Evolutionary conservation across 2,888 invertebrate genomes (phyloP).

Genomic region (Hemaris fuciformis): DNA sequence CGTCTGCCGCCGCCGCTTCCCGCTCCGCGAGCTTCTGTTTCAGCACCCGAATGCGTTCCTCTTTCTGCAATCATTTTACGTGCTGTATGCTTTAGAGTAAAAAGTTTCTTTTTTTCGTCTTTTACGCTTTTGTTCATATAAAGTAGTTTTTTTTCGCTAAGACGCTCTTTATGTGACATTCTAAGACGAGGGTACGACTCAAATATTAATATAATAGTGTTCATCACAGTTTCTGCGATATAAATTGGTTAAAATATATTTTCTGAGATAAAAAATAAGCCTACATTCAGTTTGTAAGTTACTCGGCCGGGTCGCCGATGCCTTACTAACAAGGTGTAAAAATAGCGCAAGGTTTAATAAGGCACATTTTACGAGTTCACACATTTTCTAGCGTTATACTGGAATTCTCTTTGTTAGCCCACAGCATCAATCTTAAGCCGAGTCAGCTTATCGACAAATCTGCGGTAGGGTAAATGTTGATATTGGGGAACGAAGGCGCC

Average conservation of each 20-base stretch:
- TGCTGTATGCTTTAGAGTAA: neutral
- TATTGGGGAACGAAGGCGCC: neutral
- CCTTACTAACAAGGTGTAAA: neutral
- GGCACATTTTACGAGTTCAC: neutral
- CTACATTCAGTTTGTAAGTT: too few relatives aligned
- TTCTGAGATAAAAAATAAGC: too few relatives aligned
- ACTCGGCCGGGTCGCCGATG: neutral
- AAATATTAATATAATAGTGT: too few relatives aligned
- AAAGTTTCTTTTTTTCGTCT: neutral
- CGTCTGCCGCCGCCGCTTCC: conserved; percentile 82
- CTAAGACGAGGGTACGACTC: too few relatives aligned
- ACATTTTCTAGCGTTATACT: neutral
- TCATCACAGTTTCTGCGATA: too few relatives aligned
- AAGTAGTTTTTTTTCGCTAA: too few relatives aligned
- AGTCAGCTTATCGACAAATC: conserved; percentile 1
- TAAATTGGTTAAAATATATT: too few relatives aligned
- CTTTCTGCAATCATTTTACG: conserved; percentile 84
- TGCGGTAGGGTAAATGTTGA: neutral
- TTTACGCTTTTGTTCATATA: neutral
- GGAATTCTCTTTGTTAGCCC: neutral
- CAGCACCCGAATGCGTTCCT: conserved; percentile 91
- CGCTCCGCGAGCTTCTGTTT: conserved; percentile 91
- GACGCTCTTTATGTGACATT: too few relatives aligned
- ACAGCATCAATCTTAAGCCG: neutral
- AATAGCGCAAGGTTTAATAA: neutral